phyloP scores from a whole-genome alignment of 1,140 invertebrate genomes.

The Condylostylus longicornis region DNA sequence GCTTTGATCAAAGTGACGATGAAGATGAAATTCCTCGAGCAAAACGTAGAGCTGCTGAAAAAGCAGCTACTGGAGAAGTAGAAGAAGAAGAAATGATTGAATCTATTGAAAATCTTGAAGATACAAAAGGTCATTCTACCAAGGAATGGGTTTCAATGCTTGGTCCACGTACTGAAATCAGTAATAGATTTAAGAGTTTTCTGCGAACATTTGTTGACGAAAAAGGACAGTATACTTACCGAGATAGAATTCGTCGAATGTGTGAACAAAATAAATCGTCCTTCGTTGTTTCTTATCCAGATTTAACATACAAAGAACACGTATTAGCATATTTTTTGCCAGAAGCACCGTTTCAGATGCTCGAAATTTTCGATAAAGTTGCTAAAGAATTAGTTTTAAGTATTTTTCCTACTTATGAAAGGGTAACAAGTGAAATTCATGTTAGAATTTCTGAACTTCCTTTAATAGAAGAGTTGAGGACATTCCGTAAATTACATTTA shows the following conservation, averaged over 20 bases:
- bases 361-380: conserved; percentile 89
- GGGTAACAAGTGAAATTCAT: conserved; percentile 84
- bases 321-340: conserved; percentile 92
- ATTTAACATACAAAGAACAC: conserved; percentile 77
- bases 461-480: conserved; percentile 87
- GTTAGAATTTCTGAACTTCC: conserved; percentile 91
- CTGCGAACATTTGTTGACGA: conserved; percentile 76
- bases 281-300: conserved; percentile 86
- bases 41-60: conserved; percentile 67
- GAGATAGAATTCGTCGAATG: conserved; percentile 87
- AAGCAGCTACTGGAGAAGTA: conserved; percentile 64
- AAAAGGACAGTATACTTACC: conserved; percentile 78
- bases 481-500: conserved; percentile 89
- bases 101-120: conserved; percentile 95
- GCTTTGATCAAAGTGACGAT: conserved; percentile 47
- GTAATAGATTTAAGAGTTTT: conserved; percentile 93
- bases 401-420: conserved; percentile 91
- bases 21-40: conserved; percentile 59
- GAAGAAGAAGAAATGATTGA: conserved; percentile 81
- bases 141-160: conserved; percentile 94
- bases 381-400: conserved; percentile 86
- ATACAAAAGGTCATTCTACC: conserved; percentile 79
- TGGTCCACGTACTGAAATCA: conserved; percentile 90
- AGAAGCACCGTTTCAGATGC: conserved; percentile 91
- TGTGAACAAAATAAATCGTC: conserved; percentile 83